phyloP scores from a whole-genome alignment of 2,113 vertebrate genomes.

The Hippolais icterina region DNA sequence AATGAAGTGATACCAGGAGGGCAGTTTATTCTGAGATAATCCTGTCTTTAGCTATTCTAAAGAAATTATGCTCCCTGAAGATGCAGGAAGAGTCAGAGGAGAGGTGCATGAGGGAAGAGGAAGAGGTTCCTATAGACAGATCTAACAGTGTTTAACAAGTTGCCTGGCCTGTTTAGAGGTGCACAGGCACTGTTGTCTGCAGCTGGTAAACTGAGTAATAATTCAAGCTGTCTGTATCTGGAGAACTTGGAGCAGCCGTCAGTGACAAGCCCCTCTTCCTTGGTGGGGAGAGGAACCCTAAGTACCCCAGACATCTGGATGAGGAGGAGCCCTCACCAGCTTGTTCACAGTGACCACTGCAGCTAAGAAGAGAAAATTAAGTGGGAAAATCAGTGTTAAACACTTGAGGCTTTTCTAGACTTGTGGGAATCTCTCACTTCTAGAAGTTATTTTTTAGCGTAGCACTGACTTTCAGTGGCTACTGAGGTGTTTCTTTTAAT shows the following conservation, averaged over 20 bases:
- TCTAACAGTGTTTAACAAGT: background rate
- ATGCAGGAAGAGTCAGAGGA: background rate
- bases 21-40: slow-evolving; percentile 28
- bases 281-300: background rate
- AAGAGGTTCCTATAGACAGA: background rate
- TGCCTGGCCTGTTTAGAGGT: background rate
- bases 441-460: background rate
- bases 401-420: background rate
- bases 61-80: background rate
- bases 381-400: background rate
- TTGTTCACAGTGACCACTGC: background rate
- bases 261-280: background rate
- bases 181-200: background rate
- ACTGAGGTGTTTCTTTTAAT: background rate
- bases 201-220: background rate
- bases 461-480: background rate
- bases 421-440: background rate
- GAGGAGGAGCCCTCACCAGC: background rate
- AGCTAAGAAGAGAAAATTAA: background rate
- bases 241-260: background rate
- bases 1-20: background rate
- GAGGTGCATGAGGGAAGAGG: background rate
- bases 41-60: background rate
- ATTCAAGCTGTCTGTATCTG: rapidly evolving
- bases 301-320: background rate